These are phyloP conservation scores for Saccopteryx leptura DNA, from an alignment of 2,113 vertebrate species.

Conservation along the genomic window DNA sequence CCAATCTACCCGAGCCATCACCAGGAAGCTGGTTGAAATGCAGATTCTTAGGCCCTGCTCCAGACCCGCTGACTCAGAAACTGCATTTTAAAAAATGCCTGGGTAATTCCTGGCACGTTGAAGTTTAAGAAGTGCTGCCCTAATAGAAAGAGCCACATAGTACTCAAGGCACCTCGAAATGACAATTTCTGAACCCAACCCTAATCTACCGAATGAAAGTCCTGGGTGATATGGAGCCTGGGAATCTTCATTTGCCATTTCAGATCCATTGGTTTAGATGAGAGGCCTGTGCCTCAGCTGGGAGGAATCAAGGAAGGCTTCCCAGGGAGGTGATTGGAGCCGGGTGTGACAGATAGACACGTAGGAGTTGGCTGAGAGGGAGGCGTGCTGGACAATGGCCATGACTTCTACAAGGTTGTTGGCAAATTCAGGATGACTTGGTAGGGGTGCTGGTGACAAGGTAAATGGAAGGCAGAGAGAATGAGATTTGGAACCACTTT, in stretches of 20 bases:
- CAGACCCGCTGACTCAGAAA: not conserved
- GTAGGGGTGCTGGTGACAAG: not conserved
- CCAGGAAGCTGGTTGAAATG: not conserved
- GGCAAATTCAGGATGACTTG: not conserved
- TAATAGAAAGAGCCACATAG: not conserved
- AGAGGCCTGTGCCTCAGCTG: accelerated
- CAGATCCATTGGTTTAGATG: not conserved
- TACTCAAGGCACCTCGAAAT: not conserved
- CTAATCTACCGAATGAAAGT: accelerated
- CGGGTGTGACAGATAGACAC: no score
- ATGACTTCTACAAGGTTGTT: accelerated
- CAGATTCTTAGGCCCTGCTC: not conserved
- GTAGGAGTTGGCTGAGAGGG: not conserved
- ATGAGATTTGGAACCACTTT: not conserved
- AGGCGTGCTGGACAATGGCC: not conserved
- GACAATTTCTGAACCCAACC: not conserved
- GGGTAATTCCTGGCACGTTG: accelerated
- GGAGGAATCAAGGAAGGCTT: not conserved
- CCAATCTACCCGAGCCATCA: not conserved
- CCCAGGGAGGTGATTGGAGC: not conserved
- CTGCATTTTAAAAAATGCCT: accelerated
- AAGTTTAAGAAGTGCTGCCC: accelerated
- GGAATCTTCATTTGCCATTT: not conserved
- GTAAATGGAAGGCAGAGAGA: not conserved
- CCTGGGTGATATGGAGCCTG: accelerated